A percentile compares a stretch with the other conserved stretches of the same genome.
These are phyloP conservation scores for Australoheros scitulus DNA, from an alignment of 2,113 vertebrate species.

Conservation along the genomic window DNA sequence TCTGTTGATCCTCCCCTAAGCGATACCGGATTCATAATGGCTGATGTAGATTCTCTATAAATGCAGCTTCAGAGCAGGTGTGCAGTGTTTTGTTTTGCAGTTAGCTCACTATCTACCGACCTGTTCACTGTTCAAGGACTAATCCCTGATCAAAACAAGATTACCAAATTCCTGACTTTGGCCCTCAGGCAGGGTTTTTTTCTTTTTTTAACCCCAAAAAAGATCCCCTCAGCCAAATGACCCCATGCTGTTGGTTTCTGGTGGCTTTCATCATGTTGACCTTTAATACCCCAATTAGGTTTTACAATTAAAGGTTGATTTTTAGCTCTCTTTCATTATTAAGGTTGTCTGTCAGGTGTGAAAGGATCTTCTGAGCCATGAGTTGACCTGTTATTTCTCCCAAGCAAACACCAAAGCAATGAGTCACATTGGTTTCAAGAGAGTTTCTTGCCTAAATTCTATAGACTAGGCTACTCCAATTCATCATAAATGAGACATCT, in stretches of 20 bases:
- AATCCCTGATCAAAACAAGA: constrained; percentile 77
- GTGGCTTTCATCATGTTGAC: constrained; percentile 25
- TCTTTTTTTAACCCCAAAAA: constrained; percentile 21
- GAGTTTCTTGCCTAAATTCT: constrained; percentile 36
- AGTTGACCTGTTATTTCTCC: constrained; percentile 45
- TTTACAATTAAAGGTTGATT: background rate
- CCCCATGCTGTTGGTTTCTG: constrained; percentile 11
- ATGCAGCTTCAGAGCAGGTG: constrained; percentile 55
- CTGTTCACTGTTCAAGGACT: constrained; percentile 67
- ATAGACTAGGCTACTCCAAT: constrained; percentile 35
- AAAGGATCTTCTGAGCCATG: constrained; percentile 17
- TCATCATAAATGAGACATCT: constrained; percentile 61
- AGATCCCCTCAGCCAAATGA: constrained; percentile 20
- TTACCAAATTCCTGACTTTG: constrained; percentile 60
- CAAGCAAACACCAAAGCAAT: constrained; percentile 30
- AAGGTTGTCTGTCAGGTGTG: constrained; percentile 14
- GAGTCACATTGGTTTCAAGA: constrained; percentile 46
- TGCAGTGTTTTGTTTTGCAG: constrained; percentile 41
- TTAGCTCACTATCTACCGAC: constrained; percentile 69
- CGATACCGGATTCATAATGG: constrained; percentile 21
- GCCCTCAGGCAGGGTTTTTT: constrained; percentile 61
- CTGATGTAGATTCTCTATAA: constrained; percentile 16
- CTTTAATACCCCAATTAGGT: constrained; percentile 47
- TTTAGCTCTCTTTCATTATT: constrained; percentile 15
- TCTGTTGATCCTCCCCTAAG: constrained; percentile 44